Percentiles rank a stretch among this genome's conserved stretches.
Conservation (phyloP, 2,888 invertebrate genomes). For the Drosophila mettleri region DNA sequence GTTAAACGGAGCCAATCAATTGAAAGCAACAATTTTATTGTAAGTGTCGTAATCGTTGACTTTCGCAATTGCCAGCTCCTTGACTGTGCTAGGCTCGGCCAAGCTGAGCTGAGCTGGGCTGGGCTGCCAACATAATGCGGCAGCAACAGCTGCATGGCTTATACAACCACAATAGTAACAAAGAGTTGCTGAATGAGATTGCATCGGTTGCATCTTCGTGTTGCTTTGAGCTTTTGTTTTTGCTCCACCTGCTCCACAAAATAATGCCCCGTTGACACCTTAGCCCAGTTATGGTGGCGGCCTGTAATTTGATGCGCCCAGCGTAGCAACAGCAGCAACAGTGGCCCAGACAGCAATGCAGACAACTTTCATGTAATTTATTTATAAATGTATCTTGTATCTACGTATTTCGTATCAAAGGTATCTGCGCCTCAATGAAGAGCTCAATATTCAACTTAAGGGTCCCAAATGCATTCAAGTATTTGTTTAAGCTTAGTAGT, state of each 20-base stretch:
- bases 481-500: constrained; percentile 24
- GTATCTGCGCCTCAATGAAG: constrained; percentile 15
- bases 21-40: constrained; percentile 48
- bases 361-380: constrained; percentile 57
- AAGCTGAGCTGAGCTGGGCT: constrained; percentile 6
- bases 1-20: constrained; percentile 58
- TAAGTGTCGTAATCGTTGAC: constrained; percentile 46
- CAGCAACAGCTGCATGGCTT: constrained; percentile 9
- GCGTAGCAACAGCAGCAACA: neutral
- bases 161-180: constrained; percentile 8
- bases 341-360: constrained; percentile 35
- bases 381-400: constrained; percentile 13
- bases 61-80: constrained; percentile 43
- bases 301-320: constrained; percentile 66
- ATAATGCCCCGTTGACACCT: constrained; percentile 66
- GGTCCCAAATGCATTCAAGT: constrained; percentile 22
- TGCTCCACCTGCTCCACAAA: constrained; percentile 36
- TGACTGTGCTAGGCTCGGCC: too few species aligned
- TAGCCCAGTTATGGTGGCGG: constrained; percentile 62
- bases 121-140: constrained; percentile 5
- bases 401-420: neutral
- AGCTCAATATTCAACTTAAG: constrained; percentile 10
- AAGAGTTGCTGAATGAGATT: constrained; percentile 6
- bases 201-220: constrained; percentile 28
- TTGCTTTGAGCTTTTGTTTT: constrained; percentile 13